phyloP scores from a whole-genome alignment of 2,888 invertebrate genomes.

The Synanthedon formicaeformis region DNA sequence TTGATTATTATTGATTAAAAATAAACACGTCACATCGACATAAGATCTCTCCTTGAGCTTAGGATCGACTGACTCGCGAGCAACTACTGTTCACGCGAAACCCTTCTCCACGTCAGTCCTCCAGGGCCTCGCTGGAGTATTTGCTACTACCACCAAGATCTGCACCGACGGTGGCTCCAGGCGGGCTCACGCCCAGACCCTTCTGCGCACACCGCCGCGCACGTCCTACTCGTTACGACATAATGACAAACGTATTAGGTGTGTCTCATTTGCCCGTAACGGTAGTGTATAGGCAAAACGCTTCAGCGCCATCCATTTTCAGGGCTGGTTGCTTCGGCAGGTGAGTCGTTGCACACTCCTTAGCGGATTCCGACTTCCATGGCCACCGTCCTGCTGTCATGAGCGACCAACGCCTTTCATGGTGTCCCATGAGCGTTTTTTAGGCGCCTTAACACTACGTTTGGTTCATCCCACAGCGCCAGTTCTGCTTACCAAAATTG shows the following conservation, averaged over 20 bases:
- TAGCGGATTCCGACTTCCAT: conserved; percentile 81
- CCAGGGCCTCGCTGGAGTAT: not conserved
- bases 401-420: conserved; percentile 66
- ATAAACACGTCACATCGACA: not conserved
- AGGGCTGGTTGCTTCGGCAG: conserved; percentile 48
- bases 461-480: not conserved
- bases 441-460: not conserved
- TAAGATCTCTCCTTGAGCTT: not conserved
- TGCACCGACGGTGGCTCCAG: not conserved
- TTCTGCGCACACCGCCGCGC: not conserved
- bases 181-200: not conserved
- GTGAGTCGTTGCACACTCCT: conserved; percentile 71
- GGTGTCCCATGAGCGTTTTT: not conserved
- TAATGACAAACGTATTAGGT: conserved; percentile 27
- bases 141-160: conserved; percentile 1
- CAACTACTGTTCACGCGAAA: not conserved
- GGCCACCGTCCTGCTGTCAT: conserved; percentile 79
- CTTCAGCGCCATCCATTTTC: not conserved
- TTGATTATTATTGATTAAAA: not conserved
- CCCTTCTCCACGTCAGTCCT: not conserved
- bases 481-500: not conserved
- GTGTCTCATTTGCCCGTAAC: not conserved
- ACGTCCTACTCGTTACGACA: conserved; percentile 72
- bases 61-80: not conserved
- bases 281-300: not conserved